Evolutionary conservation across 2,888 invertebrate genomes (phyloP), one percentile per base, ranked within the genome.

Genomic region (Cetonia aurata): DNA sequence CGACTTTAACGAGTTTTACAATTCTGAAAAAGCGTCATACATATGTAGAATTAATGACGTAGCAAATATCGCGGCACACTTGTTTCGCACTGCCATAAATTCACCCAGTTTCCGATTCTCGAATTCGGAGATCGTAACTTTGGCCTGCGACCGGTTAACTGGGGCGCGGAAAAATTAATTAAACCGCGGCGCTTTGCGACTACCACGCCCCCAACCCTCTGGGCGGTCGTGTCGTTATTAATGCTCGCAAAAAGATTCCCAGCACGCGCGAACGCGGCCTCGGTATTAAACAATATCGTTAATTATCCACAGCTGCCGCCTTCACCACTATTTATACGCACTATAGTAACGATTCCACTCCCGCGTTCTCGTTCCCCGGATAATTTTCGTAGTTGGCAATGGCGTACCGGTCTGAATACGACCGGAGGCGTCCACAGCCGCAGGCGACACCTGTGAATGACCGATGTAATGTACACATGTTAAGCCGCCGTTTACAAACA

Each of bases 401-500:
- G 60, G 25, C 33, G 59, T 19, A 15, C 37, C 19, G 42, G 15
- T 31, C 52, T n/a, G 41, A 25, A n/a, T 44, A 42, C 17, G 12
- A 19, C 41, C 52, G 42, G 53, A 33, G 13, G 52, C 52, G 17
- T 15, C 31, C n/a, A 13, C 12, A 3, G 33, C 52, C 55, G 41
- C 42, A 57, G 62, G 69, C 65, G 52, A 68, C 71, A 71, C 71
- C 71, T 71, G 71, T 71, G 69, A 68, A 65, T 69, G 71, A 71
- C 68, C 71, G 71, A 65, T 48, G 68, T 65, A 65, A 70, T 57
- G 70, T 66, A 70, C 70, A 70, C 66, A 70, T 70, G 70, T 70
- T 70, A 62, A 62, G 62, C 62, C 50, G 50, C 62, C 48, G 25
- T 50, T 60, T 46, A 46, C 60, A 31, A 62, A 62, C 50, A 17